Evolutionary conservation across 2,113 vertebrate species (phyloP).

Genomic region (Balaenoptera acutorostrata): DNA sequence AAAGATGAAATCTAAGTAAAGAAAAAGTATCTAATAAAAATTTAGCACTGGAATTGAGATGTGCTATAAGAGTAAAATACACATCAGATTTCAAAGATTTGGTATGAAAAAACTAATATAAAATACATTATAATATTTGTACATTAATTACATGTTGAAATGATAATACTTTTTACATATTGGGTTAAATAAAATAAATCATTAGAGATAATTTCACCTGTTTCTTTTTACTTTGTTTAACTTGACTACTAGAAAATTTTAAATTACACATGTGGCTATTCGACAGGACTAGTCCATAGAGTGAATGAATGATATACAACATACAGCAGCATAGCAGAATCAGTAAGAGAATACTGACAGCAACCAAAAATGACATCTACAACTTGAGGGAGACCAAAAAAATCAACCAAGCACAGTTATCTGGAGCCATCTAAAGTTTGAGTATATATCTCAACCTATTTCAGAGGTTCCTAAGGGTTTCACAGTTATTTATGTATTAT

Average conservation of each 20-base stretch:
- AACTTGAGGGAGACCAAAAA: background rate
- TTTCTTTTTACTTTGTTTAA: background rate
- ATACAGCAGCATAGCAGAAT: background rate
- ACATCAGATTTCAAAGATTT: slow-evolving; percentile 1
- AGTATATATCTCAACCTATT: background rate
- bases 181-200: background rate
- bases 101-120: background rate
- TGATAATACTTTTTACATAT: background rate
- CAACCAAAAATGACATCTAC: background rate
- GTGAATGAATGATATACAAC: background rate
- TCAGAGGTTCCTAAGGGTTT: background rate
- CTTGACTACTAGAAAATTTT: background rate
- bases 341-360: background rate
- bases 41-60: background rate
- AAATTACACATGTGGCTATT: background rate
- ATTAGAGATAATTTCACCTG: background rate
- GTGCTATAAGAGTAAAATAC: background rate
- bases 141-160: background rate
- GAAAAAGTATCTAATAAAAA: background rate
- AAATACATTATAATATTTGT: background rate
- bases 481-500: background rate
- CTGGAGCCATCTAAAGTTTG: background rate
- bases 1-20: slow-evolving; percentile 39
- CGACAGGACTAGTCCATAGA: background rate
- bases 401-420: background rate